phyloP scores from a whole-genome alignment of 1,140 invertebrate species.

The Holcopasites calliopsidis region DNA sequence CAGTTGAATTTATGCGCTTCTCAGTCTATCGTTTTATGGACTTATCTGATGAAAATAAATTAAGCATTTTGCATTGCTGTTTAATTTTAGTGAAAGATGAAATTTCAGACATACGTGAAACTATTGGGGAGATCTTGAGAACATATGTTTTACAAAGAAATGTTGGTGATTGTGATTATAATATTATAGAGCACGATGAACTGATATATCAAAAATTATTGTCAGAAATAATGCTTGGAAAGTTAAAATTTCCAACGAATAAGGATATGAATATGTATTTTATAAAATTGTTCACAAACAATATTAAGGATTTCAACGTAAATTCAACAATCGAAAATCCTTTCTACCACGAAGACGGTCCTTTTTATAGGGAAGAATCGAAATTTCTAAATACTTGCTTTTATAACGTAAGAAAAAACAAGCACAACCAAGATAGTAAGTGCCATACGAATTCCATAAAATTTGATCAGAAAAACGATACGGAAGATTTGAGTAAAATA shows the following conservation, averaged over 20 bases:
- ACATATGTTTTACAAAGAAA: conserved; percentile 1
- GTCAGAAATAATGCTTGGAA: conserved; percentile 2
- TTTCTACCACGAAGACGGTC: conserved; percentile 62
- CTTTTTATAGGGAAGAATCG: conserved; percentile 59
- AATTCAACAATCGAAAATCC: conserved; percentile 54
- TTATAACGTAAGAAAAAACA: conserved; percentile 17
- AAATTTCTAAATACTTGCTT: conserved; percentile 66
- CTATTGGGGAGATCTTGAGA: conserved; percentile 7
- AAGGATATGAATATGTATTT: background rate
- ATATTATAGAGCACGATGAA: conserved; percentile 20
- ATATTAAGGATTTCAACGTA: conserved; percentile 20
- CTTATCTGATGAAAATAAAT: conserved; percentile 18
- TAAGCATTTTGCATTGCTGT: conserved; percentile 42
- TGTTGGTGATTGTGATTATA: background rate
- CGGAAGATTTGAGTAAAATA: conserved; percentile 5
- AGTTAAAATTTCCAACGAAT: background rate
- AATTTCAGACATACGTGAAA: conserved; percentile 45
- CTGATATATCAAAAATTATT: conserved; percentile 40
- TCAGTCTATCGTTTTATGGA: conserved; percentile 32
- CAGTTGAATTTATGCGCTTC: conserved; percentile 44
- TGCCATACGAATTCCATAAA: background rate
- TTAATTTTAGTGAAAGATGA: conserved; percentile 63
- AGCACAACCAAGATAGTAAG: background rate
- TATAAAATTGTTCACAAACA: conserved; percentile 28
- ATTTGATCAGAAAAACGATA: background rate